Evolutionary conservation across 1,140 invertebrate genomes (phyloP), one percentile per base, ranked within the genome.

Genomic region (Lerema accius): DNA sequence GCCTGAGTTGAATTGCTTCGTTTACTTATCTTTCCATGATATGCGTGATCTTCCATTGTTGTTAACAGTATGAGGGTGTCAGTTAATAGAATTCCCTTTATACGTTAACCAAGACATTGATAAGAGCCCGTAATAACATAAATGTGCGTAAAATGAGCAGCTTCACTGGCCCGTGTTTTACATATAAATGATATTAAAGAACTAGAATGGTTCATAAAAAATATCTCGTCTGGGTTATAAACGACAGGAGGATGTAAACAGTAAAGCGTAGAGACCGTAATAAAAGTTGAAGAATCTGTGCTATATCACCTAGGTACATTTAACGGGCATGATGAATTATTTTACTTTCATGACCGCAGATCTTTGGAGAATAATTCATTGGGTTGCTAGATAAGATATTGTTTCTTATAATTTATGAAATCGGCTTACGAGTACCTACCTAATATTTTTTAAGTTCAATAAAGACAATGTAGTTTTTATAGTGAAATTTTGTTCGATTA

Each of bases 221-320:
- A 76, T 78, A 76, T 79, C 69, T 77, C 56, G 61, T 69, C 69
- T 71, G 23, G 60, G 71, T 62, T 71, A 73, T 80, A 80, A 80
- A 78, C 69, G 59, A 45, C 39, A 67, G 48, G 59, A 61, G 61
- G 67, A 71, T 68, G 75, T 69, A 74, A 76, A 71, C 67, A 73
- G 69, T 66, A 53, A 67, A 67, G 64, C 49, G 60, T 53, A 60
- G 65, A 72, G 61, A 61, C 43, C 51, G 71, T 69, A 73, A 80
- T 80, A 80, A 82, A 80, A 72, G 62, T 71, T 69, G 61, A 46
- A 71, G 37, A 73, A 73, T 67, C 55, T 63, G 45, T 56, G 35
- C 28, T 49, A 65, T 32, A 46, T 28, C 58, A 56, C 42, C 42
- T 58, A 63, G 49, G 49, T 62, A 50, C 68, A 55, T 39, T 60